Evolutionary conservation across 2,113 vertebrate genomes (phyloP).

Genomic region (Baryphthengus martii): DNA sequence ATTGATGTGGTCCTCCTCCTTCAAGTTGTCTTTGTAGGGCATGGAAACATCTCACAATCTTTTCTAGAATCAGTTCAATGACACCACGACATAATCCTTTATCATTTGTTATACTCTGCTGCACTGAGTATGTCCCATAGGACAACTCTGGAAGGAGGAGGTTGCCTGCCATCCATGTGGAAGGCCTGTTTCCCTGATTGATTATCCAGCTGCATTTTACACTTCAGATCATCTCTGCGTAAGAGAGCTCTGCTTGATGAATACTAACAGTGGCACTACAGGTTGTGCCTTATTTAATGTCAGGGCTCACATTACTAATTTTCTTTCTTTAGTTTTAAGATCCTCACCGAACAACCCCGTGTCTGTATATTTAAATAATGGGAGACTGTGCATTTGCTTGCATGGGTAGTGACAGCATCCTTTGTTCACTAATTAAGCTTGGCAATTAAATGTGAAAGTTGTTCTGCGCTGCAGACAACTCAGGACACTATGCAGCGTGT

Average conservation of each 20-base stretch:
- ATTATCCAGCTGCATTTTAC: background rate
- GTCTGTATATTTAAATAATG: background rate
- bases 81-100: background rate
- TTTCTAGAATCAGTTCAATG: slow-evolving; percentile 7
- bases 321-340: background rate
- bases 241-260: background rate
- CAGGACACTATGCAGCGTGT: background rate
- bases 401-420: background rate
- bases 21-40: background rate
- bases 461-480: background rate
- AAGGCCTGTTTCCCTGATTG: slow-evolving; percentile 12
- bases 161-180: background rate
- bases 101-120: slow-evolving; percentile 2
- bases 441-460: background rate
- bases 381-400: background rate
- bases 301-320: background rate
- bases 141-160: background rate
- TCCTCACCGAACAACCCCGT: background rate
- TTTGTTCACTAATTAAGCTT: background rate
- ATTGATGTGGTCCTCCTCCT: background rate
- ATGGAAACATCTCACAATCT: background rate
- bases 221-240: background rate
- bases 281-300: background rate
- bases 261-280: background rate
- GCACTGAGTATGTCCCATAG: background rate